These are phyloP conservation scores for Pterois miles DNA, from an alignment of 2,797 vertebrate species.

Conservation along the genomic window DNA sequence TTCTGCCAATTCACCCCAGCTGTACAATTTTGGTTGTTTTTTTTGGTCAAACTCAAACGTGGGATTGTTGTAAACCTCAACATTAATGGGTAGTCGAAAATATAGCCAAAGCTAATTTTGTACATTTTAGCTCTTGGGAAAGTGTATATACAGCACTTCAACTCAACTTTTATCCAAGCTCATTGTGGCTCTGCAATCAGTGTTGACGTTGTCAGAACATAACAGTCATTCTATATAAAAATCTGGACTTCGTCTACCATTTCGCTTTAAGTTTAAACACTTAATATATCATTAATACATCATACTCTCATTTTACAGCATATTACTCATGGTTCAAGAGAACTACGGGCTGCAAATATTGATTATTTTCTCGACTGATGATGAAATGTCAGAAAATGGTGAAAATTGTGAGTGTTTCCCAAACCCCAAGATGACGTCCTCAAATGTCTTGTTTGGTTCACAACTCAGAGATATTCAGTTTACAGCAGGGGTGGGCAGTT, in stretches of 20 bases:
- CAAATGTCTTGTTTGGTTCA: no score
- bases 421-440: no score
- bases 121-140: conserved; percentile 20
- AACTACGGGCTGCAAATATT: neutral
- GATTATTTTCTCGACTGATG: no score
- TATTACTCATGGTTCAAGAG: conserved; percentile 5
- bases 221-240: neutral
- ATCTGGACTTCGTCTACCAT: neutral
- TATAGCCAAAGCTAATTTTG: conserved; percentile 16
- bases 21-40: conserved; percentile 5
- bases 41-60: conserved; percentile 29
- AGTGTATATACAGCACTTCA: neutral
- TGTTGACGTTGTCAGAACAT: neutral
- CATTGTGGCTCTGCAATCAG: neutral
- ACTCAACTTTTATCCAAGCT: neutral
- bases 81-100: conserved; percentile 24
- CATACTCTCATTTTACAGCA: neutral
- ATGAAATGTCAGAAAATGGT: no score
- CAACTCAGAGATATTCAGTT: no score
- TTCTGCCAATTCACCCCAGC: conserved; percentile 30
- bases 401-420: no score
- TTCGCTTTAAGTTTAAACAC: neutral
- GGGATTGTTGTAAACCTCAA: conserved; percentile 30
- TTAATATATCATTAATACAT: neutral
- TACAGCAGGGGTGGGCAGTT: no score